A percentile compares a stretch with the other conserved stretches of the same genome.
phyloP scores from a whole-genome alignment of 2,797 vertebrate species.

The Bradypodion ventrale region DNA sequence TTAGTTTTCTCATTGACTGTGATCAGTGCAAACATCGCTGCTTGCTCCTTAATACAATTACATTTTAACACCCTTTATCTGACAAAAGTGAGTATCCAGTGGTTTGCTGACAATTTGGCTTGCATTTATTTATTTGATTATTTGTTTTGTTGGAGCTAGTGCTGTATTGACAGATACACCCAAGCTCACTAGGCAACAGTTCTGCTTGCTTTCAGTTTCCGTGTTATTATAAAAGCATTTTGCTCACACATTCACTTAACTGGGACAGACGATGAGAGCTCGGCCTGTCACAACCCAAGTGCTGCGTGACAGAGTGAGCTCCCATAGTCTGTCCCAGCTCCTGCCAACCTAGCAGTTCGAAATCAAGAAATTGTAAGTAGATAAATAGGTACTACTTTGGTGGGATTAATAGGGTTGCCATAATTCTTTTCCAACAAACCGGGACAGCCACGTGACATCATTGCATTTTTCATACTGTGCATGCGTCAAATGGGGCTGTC shows the following conservation, averaged over 20 bases:
- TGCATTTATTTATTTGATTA: background rate
- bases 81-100: constrained; percentile 36
- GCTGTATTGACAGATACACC: background rate
- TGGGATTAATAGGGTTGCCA: too few relatives aligned
- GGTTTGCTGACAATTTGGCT: constrained; percentile 9
- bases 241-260: background rate
- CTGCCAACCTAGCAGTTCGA: too few relatives aligned
- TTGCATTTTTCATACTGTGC: too few relatives aligned
- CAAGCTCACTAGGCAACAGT: background rate
- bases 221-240: background rate
- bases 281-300: too few relatives aligned
- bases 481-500: too few relatives aligned
- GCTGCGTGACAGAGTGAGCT: too few relatives aligned
- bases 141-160: background rate
- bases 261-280: background rate
- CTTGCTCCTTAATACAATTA: constrained; percentile 40
- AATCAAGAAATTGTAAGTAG: too few relatives aligned
- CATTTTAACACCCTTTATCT: constrained; percentile 27
- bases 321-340: too few relatives aligned
- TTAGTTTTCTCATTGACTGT: constrained; percentile 26
- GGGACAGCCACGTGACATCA: too few relatives aligned
- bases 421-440: too few relatives aligned
- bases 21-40: background rate
- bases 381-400: too few relatives aligned
- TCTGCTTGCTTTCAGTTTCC: background rate